Evolutionary conservation across 2,888 invertebrate genomes (phyloP), one percentile per base, ranked within the genome.

Genomic region (Formica aserva): DNA sequence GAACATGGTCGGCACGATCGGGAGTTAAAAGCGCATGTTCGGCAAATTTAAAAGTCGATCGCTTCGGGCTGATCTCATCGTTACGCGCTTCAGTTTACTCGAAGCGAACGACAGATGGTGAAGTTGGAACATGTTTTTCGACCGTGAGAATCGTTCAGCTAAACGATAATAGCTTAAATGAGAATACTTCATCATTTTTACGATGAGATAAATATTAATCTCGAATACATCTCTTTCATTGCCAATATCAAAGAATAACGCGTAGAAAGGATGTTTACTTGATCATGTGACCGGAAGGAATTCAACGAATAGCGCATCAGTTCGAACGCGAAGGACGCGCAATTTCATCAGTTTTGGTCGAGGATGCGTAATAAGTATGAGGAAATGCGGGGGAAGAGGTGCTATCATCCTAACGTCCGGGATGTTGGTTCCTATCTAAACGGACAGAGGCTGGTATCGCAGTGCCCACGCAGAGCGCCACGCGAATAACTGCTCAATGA

Each of bases 331-430:
- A 89, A 88, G 87, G 84, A 63, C 85, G 85, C 74, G 72, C 80
- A 83, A 86, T 71, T 84, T 82, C 84, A 75, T 65, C 86, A 71
- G 82, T 77, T 88, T 89, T 65, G 69, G 74, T 72, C 62, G 83
- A 88, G 78, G 88, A 84, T 84, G 86, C 82, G 82, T 76, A 86
- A 78, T 74, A 85, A 83, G 63, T 85, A 81, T 89, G 91, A 94
- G 94, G 94, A 94, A 94, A 91, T 94, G 94, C 92, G 94, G 93
- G 91, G 94, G 94, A 94, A 91, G 93, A 90, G 91, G 90, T 91
- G 87, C 77, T 92, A 94, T 92, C 92, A 82, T 89, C 62, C 85
- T 84, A 77, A 91, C 94, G 92, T 94, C 94, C 94, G 94, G 94
- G 94, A 94, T 94, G 94, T 92, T 92, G 87, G 84, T 90, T 89